A percentile compares a stretch with the other conserved stretches of the same genome.
Evolutionary conservation across 2,797 vertebrate species (phyloP).

Genomic region (Ibycter americanus): DNA sequence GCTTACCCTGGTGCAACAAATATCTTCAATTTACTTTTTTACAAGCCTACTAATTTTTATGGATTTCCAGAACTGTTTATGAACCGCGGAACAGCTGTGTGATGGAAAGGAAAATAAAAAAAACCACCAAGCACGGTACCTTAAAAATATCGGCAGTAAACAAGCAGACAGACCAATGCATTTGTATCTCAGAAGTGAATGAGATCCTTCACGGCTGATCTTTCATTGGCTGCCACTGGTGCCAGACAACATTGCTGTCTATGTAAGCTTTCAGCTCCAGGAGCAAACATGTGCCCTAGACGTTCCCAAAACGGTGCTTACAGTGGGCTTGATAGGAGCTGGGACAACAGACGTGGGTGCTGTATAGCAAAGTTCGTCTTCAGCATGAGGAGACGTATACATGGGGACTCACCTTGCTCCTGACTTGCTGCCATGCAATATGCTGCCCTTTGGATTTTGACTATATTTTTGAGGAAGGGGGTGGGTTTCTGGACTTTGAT

Average conservation of each 20-base stretch:
- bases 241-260: not conserved
- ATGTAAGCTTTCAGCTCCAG: not conserved
- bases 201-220: not conserved
- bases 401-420: fast-evolving
- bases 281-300: not conserved
- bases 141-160: not conserved
- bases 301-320: not conserved
- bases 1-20: not conserved
- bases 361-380: not conserved
- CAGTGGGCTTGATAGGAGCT: fast-evolving
- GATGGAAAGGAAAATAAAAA: not conserved
- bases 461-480: not conserved
- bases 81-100: not conserved
- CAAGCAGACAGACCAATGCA: not conserved
- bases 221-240: not conserved
- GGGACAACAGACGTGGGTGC: not conserved
- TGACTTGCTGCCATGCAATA: not conserved
- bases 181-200: not conserved
- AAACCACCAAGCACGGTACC: not conserved
- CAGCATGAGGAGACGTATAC: not conserved
- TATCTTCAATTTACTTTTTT: not conserved
- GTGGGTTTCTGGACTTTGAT: not conserved
- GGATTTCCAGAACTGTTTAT: not conserved
- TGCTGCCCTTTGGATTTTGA: not conserved
- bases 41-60: conserved; percentile 13